Evolutionary conservation across 35 echinoderm and acorn worm genomes (phyloP).

Genomic region (Amphiura filiformis): DNA sequence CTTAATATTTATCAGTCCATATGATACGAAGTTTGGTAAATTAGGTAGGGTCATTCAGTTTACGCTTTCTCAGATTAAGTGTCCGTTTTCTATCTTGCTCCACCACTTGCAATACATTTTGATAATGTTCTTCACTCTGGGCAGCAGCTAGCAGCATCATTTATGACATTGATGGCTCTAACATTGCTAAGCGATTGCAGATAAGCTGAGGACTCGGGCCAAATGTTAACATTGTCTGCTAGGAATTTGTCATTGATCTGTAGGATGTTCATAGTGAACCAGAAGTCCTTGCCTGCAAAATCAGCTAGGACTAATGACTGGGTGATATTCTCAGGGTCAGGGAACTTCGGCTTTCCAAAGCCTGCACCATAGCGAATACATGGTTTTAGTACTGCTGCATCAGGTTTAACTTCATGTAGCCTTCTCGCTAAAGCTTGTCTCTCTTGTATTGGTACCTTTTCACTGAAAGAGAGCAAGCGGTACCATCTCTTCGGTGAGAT

Average conservation of each 20-base stretch:
- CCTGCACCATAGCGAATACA: background rate
- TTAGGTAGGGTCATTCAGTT: background rate
- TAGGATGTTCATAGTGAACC: background rate
- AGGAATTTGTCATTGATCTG: background rate
- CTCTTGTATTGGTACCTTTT: too few species aligned
- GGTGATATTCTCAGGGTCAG: background rate
- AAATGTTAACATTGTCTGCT: background rate
- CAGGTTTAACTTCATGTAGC: slow-evolving; percentile 1
- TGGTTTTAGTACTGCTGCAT: slow-evolving; percentile 3
- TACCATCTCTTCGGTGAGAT: too few species aligned
- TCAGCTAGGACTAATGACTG: background rate
- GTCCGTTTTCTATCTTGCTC: background rate
- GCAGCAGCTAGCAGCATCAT: background rate
- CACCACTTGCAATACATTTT: background rate
- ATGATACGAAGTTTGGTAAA: slow-evolving; percentile 9
- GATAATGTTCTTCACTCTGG: background rate
- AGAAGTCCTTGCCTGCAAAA: background rate
- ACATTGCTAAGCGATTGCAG: slow-evolving; percentile 6
- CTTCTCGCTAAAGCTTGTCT: too few species aligned
- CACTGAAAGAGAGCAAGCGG: too few species aligned
- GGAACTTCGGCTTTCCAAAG: slow-evolving; percentile 1
- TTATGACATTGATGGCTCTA: background rate
- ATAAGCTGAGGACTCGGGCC: slow-evolving; percentile 2
- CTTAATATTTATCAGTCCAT: too few species aligned
- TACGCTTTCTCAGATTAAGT: slow-evolving; percentile 1